Base-by-base conservation (phyloP, 2,888 invertebrate genomes). In the Hydrotaea cyrtoneurina region DNA sequence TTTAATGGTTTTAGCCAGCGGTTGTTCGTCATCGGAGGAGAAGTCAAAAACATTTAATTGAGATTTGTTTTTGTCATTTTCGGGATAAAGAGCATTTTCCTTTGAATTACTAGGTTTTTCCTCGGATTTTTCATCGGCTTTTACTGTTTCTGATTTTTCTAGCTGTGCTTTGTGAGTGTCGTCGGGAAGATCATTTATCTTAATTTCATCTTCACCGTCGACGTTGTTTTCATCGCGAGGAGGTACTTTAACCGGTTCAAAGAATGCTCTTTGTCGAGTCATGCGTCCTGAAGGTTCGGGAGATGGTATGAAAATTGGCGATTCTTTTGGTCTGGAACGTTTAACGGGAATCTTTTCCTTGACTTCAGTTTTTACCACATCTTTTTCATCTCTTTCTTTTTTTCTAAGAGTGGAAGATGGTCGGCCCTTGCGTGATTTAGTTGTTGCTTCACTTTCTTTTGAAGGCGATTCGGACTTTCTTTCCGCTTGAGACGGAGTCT, bases 11-110 rank as follows among this genome's bases (percentile, higher is more conserved):
- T 92, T 92, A 17, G 92, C 90, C 82, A 94, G 88, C 0, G 94
- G 94, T 87, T 93, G 93, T 86, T 94, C 93, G 87, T 94, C 94
- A 76, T 94, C 94, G 0, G 94, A 94, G 8, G 94, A 94, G 87
- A 93, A 94, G 69, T 92, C 91, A 77, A 92, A 92, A 21, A 92
- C 89, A 83, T 92, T 90, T 10, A 90, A 85, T 15, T 88, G 88
- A 26, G 88, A 86, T 75, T 87, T 88, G 36, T 84, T 80, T 21
- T 90, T 89, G 11, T 85, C 82, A 53, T 72, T 66, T n/a, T 74
- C 77, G 10, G 31, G 11, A 10, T 17, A 39, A 23, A 53, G 0
- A 2, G n/a, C 4, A 2, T 21, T 3, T 46, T 66, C 75, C 55
- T 19, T 43, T 10, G 0, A 43, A 39, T 59, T 17, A 31, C 31